phyloP scores from a whole-genome alignment of 2,888 invertebrate species.

The Tenthredo scrophulariae region DNA sequence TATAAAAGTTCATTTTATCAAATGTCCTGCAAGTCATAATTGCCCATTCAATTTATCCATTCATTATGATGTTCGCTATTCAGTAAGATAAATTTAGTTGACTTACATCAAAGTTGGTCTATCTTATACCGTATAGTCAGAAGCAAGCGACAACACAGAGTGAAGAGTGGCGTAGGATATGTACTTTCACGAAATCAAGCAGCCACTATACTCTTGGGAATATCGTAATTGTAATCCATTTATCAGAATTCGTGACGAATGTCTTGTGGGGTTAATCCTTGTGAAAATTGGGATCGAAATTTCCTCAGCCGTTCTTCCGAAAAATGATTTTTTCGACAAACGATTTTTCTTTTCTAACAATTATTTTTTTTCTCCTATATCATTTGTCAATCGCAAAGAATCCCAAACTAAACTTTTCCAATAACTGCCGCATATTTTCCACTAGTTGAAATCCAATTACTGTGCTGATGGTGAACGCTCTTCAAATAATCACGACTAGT shows the following conservation, averaged over 20 bases:
- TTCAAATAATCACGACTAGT: background rate
- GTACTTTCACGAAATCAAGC: background rate
- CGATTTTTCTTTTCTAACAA: no score
- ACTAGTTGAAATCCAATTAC: constrained; percentile 15
- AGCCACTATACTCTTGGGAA: background rate
- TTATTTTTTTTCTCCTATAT: no score
- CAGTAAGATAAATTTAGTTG: background rate
- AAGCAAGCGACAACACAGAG: background rate
- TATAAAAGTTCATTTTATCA: background rate
- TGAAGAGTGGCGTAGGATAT: background rate
- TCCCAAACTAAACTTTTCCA: constrained; percentile 36
- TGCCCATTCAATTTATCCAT: background rate
- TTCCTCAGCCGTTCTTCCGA: no score
- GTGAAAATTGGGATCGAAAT: no score
- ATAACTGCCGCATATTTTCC: constrained; percentile 2
- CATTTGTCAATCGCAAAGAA: no score
- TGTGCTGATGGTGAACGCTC: background rate
- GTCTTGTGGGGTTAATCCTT: no score
- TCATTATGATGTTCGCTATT: background rate
- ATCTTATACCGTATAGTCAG: background rate
- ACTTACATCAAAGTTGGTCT: background rate
- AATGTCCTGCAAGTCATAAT: background rate
- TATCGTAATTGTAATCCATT: background rate
- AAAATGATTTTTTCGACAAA: no score
- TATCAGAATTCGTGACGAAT: no score